Evolutionary conservation across 2,113 vertebrate genomes (phyloP).

Genomic region (Gymnobelideus leadbeateri): DNA sequence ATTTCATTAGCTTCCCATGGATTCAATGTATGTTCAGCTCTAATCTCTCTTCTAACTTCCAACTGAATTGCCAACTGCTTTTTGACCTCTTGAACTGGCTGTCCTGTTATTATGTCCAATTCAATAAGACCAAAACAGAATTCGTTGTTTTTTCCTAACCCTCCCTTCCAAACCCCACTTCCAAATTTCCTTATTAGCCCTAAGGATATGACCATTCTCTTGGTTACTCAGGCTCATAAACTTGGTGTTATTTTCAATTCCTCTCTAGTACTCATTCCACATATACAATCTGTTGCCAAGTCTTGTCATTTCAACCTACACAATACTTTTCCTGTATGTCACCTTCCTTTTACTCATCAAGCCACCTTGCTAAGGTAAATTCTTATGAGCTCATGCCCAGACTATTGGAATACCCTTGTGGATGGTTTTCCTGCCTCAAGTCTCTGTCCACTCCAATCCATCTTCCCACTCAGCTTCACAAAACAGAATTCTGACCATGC

Average conservation of each 20-base stretch:
- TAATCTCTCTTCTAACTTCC: background rate
- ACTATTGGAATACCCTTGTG: background rate
- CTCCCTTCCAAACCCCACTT: background rate
- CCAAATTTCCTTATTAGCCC: background rate
- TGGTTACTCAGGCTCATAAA: background rate
- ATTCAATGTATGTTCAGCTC: background rate
- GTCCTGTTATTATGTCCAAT: no score
- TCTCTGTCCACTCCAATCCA: background rate
- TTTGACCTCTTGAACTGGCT: no score
- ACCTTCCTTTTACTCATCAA: background rate
- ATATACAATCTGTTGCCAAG: background rate
- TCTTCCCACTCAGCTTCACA: background rate
- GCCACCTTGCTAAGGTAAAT: background rate
- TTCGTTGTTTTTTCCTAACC: background rate
- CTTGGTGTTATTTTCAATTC: background rate
- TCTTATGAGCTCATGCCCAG: background rate
- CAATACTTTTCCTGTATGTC: background rate
- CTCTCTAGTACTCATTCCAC: background rate
- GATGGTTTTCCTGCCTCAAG: background rate
- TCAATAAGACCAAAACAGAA: background rate
- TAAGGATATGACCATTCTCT: background rate
- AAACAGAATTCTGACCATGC: background rate
- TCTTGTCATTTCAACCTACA: background rate
- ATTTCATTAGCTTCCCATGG: background rate
- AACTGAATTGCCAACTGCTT: background rate